A percentile compares a stretch with the other conserved stretches of the same genome.
Conservation (phyloP, 1,140 invertebrate genomes). For the Conopomorpha cramerella region DNA sequence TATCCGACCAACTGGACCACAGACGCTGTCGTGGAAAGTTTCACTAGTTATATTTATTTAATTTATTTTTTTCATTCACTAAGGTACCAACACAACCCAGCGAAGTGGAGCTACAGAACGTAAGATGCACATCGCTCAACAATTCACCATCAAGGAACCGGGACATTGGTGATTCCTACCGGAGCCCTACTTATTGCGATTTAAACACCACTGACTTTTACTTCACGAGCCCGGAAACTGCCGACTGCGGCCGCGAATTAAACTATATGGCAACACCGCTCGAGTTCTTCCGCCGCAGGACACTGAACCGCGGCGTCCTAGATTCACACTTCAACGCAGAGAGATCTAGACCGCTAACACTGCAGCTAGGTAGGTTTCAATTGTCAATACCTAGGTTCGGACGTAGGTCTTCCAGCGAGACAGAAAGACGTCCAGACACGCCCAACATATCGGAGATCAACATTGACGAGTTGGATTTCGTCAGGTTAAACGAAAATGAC, state of each 20-base stretch:
- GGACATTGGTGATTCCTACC: constrained; percentile 12
- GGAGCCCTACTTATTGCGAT: constrained; percentile 24
- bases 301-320: constrained; percentile 14
- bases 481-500: constrained; percentile 25
- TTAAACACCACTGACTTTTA: constrained; percentile 15
- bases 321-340: constrained; percentile 21
- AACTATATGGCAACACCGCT: constrained; percentile 25
- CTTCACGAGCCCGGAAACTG: constrained; percentile 16
- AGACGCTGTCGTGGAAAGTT: too few relatives aligned
- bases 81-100: constrained; percentile 38
- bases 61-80: not conserved
- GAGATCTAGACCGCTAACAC: constrained; percentile 19
- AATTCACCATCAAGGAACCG: constrained; percentile 15
- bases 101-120: constrained; percentile 38
- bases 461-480: constrained; percentile 32
- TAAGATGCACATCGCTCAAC: constrained; percentile 12
- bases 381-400: constrained; percentile 32
- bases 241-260: constrained; percentile 15
- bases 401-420: constrained; percentile 6
- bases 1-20: too few relatives aligned
- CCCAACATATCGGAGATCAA: constrained; percentile 34
- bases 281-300: constrained; percentile 17
- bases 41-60: too few relatives aligned
- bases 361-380: constrained; percentile 45
- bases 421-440: constrained; percentile 26